Evolutionary conservation across 2,888 invertebrate genomes (phyloP).

Genomic region (Xestoiulus laeticollis): DNA sequence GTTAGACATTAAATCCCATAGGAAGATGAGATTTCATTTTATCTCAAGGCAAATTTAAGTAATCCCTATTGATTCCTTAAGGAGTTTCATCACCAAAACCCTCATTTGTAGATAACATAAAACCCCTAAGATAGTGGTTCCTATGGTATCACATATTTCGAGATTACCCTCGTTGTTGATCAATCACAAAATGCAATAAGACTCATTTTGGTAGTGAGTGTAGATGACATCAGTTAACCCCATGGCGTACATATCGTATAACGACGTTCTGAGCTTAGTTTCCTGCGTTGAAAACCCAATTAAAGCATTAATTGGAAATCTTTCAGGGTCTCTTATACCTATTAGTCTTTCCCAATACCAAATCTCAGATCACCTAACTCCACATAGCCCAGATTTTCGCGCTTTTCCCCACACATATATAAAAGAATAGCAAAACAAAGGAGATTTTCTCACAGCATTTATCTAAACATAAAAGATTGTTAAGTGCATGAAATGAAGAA

Average conservation of each 20-base stretch:
- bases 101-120: background rate
- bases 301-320: slow-evolving; percentile 19
- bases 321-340: background rate
- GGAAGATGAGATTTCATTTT: too few relatives aligned
- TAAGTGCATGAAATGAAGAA: slow-evolving; percentile 23
- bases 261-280: background rate
- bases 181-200: slow-evolving; percentile 2
- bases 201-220: background rate
- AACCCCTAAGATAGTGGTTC: background rate
- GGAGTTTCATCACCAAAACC: background rate
- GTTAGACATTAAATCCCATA: too few relatives aligned
- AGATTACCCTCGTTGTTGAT: background rate
- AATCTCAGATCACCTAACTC: background rate
- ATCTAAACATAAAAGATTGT: slow-evolving; percentile 14
- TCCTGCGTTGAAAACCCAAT: background rate
- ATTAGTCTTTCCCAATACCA: background rate
- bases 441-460: background rate
- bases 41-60: too few relatives aligned
- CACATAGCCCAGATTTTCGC: background rate
- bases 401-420: background rate
- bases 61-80: background rate
- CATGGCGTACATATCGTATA: background rate
- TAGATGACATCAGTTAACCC: background rate
- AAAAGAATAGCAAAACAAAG: background rate
- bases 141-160: background rate